Conservation (phyloP, 2,888 invertebrate species). For the Athalia rosae region DNA sequence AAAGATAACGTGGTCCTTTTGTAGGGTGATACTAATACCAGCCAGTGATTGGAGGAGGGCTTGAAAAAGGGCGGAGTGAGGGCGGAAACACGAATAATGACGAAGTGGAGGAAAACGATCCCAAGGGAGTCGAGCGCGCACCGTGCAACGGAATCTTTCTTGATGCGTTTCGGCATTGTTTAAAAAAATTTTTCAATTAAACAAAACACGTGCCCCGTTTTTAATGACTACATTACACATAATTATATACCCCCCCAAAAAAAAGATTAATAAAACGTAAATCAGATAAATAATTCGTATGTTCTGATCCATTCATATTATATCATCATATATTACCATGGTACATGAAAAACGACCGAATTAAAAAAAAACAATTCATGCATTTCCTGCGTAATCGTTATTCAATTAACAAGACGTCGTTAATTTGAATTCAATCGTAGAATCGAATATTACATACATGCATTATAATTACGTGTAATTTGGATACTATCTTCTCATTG, state of each 20-base stretch:
- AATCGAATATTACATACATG: no score
- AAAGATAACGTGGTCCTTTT: not conserved
- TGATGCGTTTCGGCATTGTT: constrained; percentile 60
- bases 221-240: constrained; percentile 35
- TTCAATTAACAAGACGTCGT: no score
- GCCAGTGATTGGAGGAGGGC: not conserved
- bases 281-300: no score
- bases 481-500: no score
- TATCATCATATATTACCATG: no score
- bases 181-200: constrained; percentile 37
- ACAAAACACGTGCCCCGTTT: constrained; percentile 59
- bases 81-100: constrained; percentile 52
- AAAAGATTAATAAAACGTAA: not conserved
- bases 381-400: no score
- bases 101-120: constrained; percentile 59
- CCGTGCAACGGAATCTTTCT: constrained; percentile 62
- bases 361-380: no score
- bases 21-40: not conserved
- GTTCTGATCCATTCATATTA: no score
- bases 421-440: no score
- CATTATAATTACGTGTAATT: no score
- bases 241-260: not conserved
- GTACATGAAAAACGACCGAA: no score
- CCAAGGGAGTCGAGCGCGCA: constrained; percentile 65
- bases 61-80: constrained; percentile 19